These are phyloP conservation scores for Macaria liturata DNA, from an alignment of 2,888 invertebrate genomes.

Conservation along the genomic window DNA sequence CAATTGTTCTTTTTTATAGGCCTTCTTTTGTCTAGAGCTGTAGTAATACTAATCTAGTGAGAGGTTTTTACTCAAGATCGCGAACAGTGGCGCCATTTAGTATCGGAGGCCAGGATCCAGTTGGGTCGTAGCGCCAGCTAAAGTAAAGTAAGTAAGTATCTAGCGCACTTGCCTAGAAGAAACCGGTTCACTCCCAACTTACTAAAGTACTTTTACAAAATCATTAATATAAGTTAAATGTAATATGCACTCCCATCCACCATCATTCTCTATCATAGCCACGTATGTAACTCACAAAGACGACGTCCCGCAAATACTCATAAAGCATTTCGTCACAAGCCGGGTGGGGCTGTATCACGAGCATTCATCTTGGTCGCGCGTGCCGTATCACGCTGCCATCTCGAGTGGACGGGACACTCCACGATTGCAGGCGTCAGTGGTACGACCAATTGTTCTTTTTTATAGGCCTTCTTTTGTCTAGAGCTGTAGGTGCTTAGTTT, in stretches of 20 bases:
- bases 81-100: too few species aligned
- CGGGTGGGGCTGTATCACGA: conserved; percentile 32
- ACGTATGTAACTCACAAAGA: background rate
- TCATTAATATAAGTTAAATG: background rate
- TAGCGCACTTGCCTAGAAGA: too few species aligned
- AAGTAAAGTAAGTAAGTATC: too few species aligned
- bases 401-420: conserved; percentile 49
- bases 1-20: conserved; percentile 16
- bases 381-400: conserved; percentile 67
- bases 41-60: too few species aligned
- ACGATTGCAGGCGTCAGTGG: conserved; percentile 36
- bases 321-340: conserved; percentile 31
- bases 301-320: conserved; percentile 21
- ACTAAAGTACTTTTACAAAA: too few species aligned
- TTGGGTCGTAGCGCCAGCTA: too few species aligned
- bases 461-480: conserved; percentile 11
- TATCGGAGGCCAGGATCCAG: too few species aligned
- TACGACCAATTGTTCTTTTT: conserved; percentile 17
- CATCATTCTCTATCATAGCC: background rate
- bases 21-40: conserved; percentile 1
- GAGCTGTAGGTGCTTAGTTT: too few species aligned
- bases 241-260: too few species aligned
- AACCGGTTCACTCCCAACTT: too few species aligned
- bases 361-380: conserved; percentile 56
- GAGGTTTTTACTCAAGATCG: too few species aligned